phyloP scores from a whole-genome alignment of 2,797 vertebrate genomes.

The Pitangus sulphuratus region DNA sequence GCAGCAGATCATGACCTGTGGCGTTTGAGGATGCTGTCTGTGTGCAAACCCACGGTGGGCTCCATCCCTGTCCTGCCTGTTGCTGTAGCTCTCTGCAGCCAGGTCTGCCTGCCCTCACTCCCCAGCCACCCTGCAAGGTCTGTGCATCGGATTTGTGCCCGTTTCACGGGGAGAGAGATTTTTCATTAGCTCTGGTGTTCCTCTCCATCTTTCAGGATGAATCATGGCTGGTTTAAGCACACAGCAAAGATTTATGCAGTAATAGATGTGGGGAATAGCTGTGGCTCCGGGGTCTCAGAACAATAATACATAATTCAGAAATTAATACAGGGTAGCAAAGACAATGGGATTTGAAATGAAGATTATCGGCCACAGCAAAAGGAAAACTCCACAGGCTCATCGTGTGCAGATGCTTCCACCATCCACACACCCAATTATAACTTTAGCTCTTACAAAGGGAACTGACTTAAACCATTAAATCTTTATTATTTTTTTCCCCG shows the following conservation, averaged over 20 bases:
- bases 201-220: constrained; percentile 13
- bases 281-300: constrained; percentile 55
- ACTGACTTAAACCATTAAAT: constrained; percentile 64
- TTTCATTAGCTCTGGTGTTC: background rate
- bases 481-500: constrained; percentile 62
- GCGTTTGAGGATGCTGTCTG: fast-evolving
- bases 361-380: constrained; percentile 43
- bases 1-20: fast-evolving
- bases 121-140: background rate
- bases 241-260: constrained; percentile 56
- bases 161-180: background rate
- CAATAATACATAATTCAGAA: constrained; percentile 72
- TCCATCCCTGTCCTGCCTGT: background rate
- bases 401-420: constrained; percentile 28
- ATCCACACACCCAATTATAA: constrained; percentile 52
- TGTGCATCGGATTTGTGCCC: background rate
- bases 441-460: constrained; percentile 51
- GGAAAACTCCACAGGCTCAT: constrained; percentile 19
- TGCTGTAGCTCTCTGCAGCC: background rate
- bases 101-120: background rate
- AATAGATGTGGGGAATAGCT: constrained; percentile 41
- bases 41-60: fast-evolving
- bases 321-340: constrained; percentile 61
- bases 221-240: constrained; percentile 41
- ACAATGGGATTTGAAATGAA: constrained; percentile 52